A percentile compares a stretch with the other conserved stretches of the same genome.
Evolutionary conservation across 2,888 invertebrate genomes (phyloP).

Genomic region (Stegana nigrithorax): DNA sequence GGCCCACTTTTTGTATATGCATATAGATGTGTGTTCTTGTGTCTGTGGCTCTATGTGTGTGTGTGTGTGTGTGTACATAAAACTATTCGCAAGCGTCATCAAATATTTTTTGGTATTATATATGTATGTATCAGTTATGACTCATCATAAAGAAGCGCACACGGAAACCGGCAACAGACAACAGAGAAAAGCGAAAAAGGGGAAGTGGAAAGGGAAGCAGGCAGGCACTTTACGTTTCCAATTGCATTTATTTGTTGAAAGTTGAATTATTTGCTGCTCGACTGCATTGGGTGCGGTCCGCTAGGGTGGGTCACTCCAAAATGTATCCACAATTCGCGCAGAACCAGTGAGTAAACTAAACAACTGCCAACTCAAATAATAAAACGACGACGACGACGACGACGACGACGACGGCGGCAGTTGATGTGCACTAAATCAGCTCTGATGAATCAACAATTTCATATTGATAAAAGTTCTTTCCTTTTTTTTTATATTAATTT

Average conservation of each 20-base stretch:
- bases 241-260: neutral
- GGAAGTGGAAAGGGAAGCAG: neutral
- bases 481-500: too few species aligned
- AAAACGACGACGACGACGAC: too few species aligned
- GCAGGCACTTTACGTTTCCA: neutral
- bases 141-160: neutral
- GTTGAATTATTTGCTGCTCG: neutral
- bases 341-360: too few species aligned
- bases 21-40: neutral
- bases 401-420: too few species aligned
- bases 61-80: neutral
- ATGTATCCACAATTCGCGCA: too few species aligned
- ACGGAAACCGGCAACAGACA: too few species aligned
- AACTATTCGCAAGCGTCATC: neutral
- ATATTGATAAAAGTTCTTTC: too few species aligned
- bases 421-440: neutral
- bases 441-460: too few species aligned
- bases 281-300: neutral
- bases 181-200: too few species aligned
- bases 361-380: too few species aligned
- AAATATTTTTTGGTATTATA: neutral
- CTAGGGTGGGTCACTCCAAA: neutral
- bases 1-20: neutral
- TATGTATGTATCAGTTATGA: slow-evolving; percentile 1
- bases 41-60: neutral